A percentile compares a stretch with the other conserved stretches of the same genome.
Evolutionary conservation across 2,797 vertebrate species (phyloP).

Genomic region (Eremophila alpestris): DNA sequence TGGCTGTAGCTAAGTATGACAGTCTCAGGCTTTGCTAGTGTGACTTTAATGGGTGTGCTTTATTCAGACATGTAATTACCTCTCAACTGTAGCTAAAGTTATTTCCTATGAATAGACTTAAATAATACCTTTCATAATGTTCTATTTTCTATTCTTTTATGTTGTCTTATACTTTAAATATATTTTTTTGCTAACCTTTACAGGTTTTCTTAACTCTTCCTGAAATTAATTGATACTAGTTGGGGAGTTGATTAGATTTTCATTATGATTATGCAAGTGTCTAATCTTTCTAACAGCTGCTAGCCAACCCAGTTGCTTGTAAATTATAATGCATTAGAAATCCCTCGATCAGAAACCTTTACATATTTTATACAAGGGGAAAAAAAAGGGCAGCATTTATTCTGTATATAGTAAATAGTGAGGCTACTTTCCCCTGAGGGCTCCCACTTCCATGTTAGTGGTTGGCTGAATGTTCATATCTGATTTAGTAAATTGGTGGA

Average conservation of each 20-base stretch:
- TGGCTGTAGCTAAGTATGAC: background rate
- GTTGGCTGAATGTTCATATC: constrained; percentile 30
- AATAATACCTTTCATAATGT: background rate
- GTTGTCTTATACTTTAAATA: background rate
- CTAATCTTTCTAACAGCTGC: background rate
- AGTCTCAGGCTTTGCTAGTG: background rate
- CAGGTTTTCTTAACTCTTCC: background rate
- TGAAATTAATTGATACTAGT: background rate
- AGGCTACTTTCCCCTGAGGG: background rate
- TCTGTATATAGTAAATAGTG: background rate
- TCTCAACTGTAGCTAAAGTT: background rate
- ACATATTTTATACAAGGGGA: background rate
- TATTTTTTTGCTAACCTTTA: background rate
- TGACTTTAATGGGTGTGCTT: background rate
- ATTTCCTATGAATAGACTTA: background rate
- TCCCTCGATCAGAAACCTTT: background rate
- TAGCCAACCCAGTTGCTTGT: background rate
- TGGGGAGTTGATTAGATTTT: background rate
- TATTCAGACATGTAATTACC: background rate
- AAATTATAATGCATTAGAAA: background rate
- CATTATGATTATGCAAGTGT: background rate
- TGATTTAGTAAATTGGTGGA: constrained; percentile 29
- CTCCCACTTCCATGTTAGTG: background rate
- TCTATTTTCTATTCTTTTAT: background rate
- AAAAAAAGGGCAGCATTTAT: background rate